Base-by-base conservation (phyloP, 2,888 invertebrate genomes). In the Cinara cedri region DNA sequence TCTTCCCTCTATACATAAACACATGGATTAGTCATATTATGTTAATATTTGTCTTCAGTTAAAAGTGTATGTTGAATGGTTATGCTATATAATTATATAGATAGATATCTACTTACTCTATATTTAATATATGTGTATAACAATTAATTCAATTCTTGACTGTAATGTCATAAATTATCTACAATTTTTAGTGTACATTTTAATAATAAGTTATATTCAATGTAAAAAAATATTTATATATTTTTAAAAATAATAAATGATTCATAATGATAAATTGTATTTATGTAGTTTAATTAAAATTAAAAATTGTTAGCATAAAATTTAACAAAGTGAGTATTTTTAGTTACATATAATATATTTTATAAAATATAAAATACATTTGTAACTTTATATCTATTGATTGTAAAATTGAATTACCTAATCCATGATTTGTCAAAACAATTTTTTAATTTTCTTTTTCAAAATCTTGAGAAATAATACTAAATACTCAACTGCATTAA, bases 241-340 rank as follows among this genome's bases (percentile, higher is more conserved):
- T 34, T 34, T 34, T 34, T n/a, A n/a, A n/a, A 6, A 34, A 34
- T 34, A 34, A 34, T 34, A 34, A 34, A 34, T 34, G 34, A 6
- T 34, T 4, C 3, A 34, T 6, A 34, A 34, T 34, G 34, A 34
- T 34, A 34, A 4, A 34, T 34, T 34, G 3, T 34, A 34, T 34
- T 34, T 34, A 3, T 34, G 34, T 34, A 34, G 34, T 34, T 34
- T 34, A 34, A 34, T 34, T 34, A 34, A 3, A 34, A 34, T 34
- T 54, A 13, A 44, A 51, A 26, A 26, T 68, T 26, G 11, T 24
- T 21, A 16, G 21, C 65, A 65, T 34, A 46, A 49, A 66, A 24
- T 10, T 46, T 24, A 63, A 11, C n/a, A 0, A 26, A 71, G 71
- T 71, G 21, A 71, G 71, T 71, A 71, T 44, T 71, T 55, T 55